Evolutionary conservation across 2,888 invertebrate species (phyloP), one percentile per base, ranked within the genome.

Genomic region (Trachelus iudaicus): DNA sequence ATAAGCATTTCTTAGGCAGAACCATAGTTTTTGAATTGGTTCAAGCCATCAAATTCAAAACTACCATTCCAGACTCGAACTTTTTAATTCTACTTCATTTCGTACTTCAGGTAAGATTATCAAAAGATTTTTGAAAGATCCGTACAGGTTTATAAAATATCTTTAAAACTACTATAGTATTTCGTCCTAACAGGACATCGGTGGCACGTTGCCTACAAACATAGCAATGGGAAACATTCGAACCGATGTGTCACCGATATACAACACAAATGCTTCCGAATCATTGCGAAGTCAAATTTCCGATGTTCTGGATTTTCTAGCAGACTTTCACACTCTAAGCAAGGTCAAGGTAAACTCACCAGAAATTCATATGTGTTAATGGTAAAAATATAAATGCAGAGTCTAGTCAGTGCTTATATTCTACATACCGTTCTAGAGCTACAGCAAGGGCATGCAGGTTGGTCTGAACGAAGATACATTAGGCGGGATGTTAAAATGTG

Each of bases 401-500:
- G 12, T 15, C 15, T 15, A 40, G 23, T 9, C 56, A 23, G 9
- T 56, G 56, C 23, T 56, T 23, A 9, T 56, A 56, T 76, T 74
- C 33, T 79, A 80, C 80, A 11, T 35, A 69, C 79, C 75, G 73
- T 89, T 91, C 81, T 84, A 95, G 95, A 95, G 94, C 86, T 95
- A 95, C 87, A 94, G 94, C 87, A 96, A 95, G 91, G 95, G 95
- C 6, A 92, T 94, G 81, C 93, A 92, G 91, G 95, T 93, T 89
- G 96, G 97, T 79, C 92, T 98, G 80, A 97, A 98, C 90, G 98
- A 99, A 91, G 99, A 99, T 91, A 98, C 99, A 0, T 92, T 99
- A 35, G 99, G 99, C 1, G 98, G 98, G 1, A 97, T 98, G 75
- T 94, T 99, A 77, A 99, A 99, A 92, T 98, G 98, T 71, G 98